These are phyloP conservation scores for Dryococelus australis DNA, from an alignment of 2,888 invertebrate genomes.

Conservation along the genomic window DNA sequence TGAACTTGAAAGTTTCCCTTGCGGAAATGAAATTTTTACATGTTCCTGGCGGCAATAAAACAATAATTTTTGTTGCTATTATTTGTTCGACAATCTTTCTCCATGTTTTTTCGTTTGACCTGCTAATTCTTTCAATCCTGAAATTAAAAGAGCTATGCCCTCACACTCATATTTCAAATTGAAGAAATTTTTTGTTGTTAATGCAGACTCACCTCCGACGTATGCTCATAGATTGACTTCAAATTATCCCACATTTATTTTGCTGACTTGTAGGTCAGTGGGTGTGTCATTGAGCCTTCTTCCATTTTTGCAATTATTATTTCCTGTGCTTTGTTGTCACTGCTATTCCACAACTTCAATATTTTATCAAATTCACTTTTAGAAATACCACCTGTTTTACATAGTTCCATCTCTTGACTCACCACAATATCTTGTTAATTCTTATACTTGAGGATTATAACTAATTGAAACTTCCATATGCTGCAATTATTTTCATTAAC, in stretches of 20 bases:
- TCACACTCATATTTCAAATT: neutral
- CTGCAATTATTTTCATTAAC: neutral
- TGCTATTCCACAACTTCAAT: neutral
- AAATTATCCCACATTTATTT: no score
- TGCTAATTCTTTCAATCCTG: neutral
- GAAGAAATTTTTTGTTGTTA: neutral
- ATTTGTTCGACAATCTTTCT: neutral
- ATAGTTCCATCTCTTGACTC: neutral
- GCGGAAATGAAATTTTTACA: neutral
- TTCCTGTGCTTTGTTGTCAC: neutral
- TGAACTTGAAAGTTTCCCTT: neutral
- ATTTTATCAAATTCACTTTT: neutral
- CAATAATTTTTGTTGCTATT: neutral
- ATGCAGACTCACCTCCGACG: neutral
- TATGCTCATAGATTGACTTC: neutral
- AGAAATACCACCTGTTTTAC: neutral
- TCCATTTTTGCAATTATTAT: neutral
- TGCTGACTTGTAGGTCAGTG: neutral
- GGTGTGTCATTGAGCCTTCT: neutral
- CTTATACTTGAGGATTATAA: neutral
- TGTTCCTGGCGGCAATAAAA: neutral
- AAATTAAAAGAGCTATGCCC: neutral
- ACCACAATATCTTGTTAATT: neutral
- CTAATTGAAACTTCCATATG: neutral
- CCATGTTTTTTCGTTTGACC: neutral